A percentile compares a stretch with the other conserved stretches of the same genome.
Conservation (phyloP, 1,140 invertebrate genomes). For the Reticulitermes speratus region DNA sequence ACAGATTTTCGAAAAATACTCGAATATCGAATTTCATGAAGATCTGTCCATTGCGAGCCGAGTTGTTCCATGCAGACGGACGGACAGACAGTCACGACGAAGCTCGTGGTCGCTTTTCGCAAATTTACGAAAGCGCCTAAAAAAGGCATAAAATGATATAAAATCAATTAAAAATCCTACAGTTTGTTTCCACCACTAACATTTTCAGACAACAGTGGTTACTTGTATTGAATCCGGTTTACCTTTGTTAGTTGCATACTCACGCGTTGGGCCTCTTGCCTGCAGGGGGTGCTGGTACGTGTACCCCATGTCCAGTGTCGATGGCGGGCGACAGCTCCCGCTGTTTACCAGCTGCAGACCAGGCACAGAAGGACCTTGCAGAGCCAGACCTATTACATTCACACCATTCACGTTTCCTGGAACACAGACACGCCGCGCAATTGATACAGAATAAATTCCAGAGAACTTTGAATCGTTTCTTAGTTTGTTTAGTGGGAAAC, state of each 20-base stretch:
- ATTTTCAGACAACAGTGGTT: too few relatives aligned
- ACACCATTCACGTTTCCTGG: slow-evolving; percentile 65
- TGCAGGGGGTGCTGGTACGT: slow-evolving; percentile 31
- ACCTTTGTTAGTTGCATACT: slow-evolving; percentile 18
- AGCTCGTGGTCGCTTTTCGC: too few relatives aligned
- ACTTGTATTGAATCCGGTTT: neutral
- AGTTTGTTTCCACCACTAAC: too few relatives aligned
- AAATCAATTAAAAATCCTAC: too few relatives aligned
- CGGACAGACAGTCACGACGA: too few relatives aligned
- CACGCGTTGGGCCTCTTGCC: slow-evolving; percentile 23
- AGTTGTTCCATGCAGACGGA: too few relatives aligned
- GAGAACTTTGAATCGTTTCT: neutral
- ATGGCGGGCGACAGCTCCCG: neutral
- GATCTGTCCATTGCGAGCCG: too few relatives aligned
- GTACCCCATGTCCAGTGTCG: slow-evolving; percentile 25
- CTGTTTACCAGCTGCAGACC: slow-evolving; percentile 37
- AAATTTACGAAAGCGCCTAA: too few relatives aligned
- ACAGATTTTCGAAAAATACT: too few relatives aligned
- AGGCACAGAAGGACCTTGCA: slow-evolving; percentile 59
- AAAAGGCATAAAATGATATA: too few relatives aligned
- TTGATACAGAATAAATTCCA: neutral
- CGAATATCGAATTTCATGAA: too few relatives aligned
- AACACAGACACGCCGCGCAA: slow-evolving; percentile 30
- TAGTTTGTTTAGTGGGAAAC: too few relatives aligned
- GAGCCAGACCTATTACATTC: slow-evolving; percentile 66